These are phyloP conservation scores for Baccha elongata DNA, from an alignment of 2,888 invertebrate genomes.

Conservation along the genomic window DNA sequence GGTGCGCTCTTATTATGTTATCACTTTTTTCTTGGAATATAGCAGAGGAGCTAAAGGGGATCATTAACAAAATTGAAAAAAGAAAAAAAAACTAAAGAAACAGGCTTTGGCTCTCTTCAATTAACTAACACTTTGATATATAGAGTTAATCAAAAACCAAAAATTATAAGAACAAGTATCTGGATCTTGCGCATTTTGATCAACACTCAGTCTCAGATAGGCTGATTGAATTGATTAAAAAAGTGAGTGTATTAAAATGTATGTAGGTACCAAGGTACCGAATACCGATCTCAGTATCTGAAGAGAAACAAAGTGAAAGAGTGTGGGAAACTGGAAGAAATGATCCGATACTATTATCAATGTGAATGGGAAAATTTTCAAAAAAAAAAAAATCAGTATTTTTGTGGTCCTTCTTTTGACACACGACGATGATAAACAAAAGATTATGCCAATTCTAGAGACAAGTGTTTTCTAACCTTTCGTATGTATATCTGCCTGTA, in stretches of 20 bases:
- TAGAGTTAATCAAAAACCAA: neutral
- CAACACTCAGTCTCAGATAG: neutral
- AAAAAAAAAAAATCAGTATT: too few species aligned
- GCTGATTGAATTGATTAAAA: neutral
- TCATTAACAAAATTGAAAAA: conserved; percentile 9
- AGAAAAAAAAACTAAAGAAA: conserved; percentile 23
- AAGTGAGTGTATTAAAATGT: neutral
- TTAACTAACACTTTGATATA: conserved; percentile 28
- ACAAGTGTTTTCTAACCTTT: too few species aligned
- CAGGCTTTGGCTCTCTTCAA: conserved; percentile 30
- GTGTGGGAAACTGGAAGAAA: too few species aligned
- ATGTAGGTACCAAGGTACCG: neutral
- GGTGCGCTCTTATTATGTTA: conserved; percentile 18
- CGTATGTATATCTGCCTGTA: too few species aligned
- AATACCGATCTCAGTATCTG: too few species aligned
- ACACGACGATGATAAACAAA: too few species aligned
- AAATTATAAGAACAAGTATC: conserved; percentile 11
- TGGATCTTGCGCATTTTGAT: conserved; percentile 12
- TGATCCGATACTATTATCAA: too few species aligned
- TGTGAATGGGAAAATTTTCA: too few species aligned
- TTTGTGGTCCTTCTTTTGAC: too few species aligned
- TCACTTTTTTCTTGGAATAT: conserved; percentile 1
- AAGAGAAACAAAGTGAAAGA: too few species aligned
- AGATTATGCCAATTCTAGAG: too few species aligned
- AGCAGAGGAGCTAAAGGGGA: neutral